Evolutionary conservation across 1,140 invertebrate genomes (phyloP), one percentile per base, ranked within the genome.

Genomic region (Archivesica marissinica): DNA sequence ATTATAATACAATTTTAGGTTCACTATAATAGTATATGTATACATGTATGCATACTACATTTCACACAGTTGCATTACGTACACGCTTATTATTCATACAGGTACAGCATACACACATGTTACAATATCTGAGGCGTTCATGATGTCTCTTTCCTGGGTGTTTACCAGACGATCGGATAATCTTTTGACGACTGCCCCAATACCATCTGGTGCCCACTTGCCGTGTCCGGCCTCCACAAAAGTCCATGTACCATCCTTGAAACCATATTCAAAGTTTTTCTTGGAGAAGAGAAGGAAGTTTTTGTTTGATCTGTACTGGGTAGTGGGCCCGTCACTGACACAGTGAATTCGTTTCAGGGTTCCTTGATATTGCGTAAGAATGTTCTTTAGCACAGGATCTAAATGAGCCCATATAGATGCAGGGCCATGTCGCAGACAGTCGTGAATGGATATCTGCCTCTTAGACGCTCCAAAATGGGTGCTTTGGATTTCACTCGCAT

Each of bases 171-270:
- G 28, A 35, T 89, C 86, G 23, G 83, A 78, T 25, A 28, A 30
- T 68, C 95, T 61, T 88, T 95, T 95, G 52, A 94, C 89, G 33
- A 85, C 87, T 9, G 90, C 94, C 50, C 94, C 94, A 38, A 94
- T 89, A 68, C 94, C 94, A 93, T 94, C 93, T 66, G 93, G 91
- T 28, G 91, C 91, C 20, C 93, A 93, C 86, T 94, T 95, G n/a
- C 94, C 94, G 90, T 95, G 93, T 25, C 93, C 92, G 35, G 92
- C 88, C 89, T n/a, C n/a, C n/a, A n/a, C n/a, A n/a, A n/a, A n/a
- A n/a, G n/a, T 94, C 93, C 64, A 87, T 91, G 87, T 91, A 94
- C 87, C 93, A 93, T 92, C 92, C 94, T 7, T 91, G 44, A 59
- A 89, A 20, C 84, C 84, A 44, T 61, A 41, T 25, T 86, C 56